Conservation (phyloP, 2,888 invertebrate species). For the Adineta ricciae region DNA sequence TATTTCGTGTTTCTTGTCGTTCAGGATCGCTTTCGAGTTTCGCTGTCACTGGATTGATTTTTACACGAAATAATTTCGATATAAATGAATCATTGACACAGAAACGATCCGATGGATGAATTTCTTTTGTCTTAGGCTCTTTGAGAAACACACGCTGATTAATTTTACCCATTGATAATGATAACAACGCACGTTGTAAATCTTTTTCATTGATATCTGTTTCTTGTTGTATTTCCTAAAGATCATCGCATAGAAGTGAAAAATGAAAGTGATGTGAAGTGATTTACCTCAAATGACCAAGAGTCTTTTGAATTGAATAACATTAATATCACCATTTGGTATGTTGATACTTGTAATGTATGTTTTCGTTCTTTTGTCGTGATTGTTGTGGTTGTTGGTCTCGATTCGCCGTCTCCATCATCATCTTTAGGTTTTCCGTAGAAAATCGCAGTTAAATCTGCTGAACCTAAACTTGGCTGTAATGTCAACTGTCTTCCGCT, state of each 20-base stretch:
- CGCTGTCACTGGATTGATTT: constrained; percentile 50
- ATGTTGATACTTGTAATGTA: constrained; percentile 84
- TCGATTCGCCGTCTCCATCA: not conserved
- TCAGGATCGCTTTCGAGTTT: constrained; percentile 46
- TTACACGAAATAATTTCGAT: constrained; percentile 80
- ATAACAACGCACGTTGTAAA: constrained; percentile 84
- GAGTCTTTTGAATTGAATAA: constrained; percentile 83
- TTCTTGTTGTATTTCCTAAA: constrained; percentile 77
- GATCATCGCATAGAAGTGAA: too few relatives aligned
- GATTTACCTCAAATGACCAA: constrained; percentile 63
- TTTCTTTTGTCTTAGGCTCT: constrained; percentile 89
- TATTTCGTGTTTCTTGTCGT: constrained; percentile 63
- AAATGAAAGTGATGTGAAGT: not conserved
- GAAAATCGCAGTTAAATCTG: constrained; percentile 56
- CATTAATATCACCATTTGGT: constrained; percentile 87
- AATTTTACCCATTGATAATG: constrained; percentile 91
- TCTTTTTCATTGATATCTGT: constrained; percentile 97
- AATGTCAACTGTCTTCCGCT: constrained; percentile 89
- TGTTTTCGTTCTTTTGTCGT: constrained; percentile 61
- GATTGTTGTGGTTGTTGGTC: not conserved
- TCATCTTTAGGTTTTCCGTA: constrained; percentile 19
- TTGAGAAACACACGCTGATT: constrained; percentile 86
- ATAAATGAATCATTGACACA: constrained; percentile 79
- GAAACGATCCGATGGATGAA: constrained; percentile 51
- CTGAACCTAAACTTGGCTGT: constrained; percentile 90